These are phyloP conservation scores for Plutomurus gul DNA, from an alignment of 1,140 invertebrate species.

Conservation along the genomic window DNA sequence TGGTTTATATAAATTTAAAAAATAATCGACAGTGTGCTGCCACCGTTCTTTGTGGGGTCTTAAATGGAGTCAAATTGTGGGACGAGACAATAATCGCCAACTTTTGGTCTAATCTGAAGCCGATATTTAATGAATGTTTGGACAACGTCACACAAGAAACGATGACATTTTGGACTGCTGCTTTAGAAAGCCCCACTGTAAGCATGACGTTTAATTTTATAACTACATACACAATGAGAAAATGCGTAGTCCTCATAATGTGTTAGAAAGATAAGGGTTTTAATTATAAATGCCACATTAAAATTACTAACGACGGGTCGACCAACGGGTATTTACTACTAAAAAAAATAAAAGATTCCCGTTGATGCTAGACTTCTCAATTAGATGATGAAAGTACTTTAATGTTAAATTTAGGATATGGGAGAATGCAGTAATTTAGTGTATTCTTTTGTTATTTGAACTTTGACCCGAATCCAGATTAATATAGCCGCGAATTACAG, in stretches of 20 bases:
- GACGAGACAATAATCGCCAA: constrained; percentile 26
- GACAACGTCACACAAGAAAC: constrained; percentile 53
- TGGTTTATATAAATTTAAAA: too few relatives aligned
- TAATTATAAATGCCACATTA: too few relatives aligned
- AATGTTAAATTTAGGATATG: too few relatives aligned
- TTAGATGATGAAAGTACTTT: too few relatives aligned
- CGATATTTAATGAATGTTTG: constrained; percentile 48
- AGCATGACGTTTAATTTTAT: not conserved
- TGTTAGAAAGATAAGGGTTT: too few relatives aligned
- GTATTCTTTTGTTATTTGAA: not conserved
- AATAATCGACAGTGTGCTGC: constrained; percentile 84
- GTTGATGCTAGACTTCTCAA: too few relatives aligned
- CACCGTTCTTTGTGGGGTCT: constrained; percentile 72
- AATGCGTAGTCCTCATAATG: not conserved
- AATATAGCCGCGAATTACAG: not conserved
- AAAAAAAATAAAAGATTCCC: too few relatives aligned
- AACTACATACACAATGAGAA: not conserved
- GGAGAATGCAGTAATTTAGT: too few relatives aligned
- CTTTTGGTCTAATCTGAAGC: constrained; percentile 44
- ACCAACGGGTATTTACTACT: too few relatives aligned
- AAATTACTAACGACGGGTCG: too few relatives aligned
- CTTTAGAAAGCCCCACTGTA: constrained; percentile 42
- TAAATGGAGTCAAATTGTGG: constrained; percentile 50
- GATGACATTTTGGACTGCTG: constrained; percentile 39
- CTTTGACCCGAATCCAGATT: not conserved